Percentiles rank a stretch among this genome's conserved stretches.
phyloP scores from a whole-genome alignment of 2,113 vertebrate genomes.

The Genyomyrus donnyi region DNA sequence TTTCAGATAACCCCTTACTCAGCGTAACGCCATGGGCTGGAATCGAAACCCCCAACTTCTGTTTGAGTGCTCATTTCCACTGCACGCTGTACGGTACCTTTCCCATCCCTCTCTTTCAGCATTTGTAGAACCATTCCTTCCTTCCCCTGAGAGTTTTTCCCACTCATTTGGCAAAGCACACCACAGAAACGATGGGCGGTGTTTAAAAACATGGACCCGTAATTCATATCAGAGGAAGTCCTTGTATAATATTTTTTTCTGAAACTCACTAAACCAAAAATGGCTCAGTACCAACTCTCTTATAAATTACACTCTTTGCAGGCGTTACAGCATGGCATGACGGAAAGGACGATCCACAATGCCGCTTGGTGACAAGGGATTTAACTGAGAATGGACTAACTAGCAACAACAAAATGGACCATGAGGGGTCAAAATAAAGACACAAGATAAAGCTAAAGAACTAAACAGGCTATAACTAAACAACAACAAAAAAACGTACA shows the following conservation, averaged over 20 bases:
- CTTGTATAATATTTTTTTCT: neutral
- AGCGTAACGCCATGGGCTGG: slow-evolving; percentile 30
- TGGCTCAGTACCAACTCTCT: neutral
- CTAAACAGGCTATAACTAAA: no score
- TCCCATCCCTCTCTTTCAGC: slow-evolving; percentile 2
- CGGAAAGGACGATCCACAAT: neutral
- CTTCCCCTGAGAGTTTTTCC: neutral
- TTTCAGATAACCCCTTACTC: slow-evolving; percentile 37
- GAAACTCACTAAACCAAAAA: neutral
- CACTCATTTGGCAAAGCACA: neutral
- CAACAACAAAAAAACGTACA: no score
- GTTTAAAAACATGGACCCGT: neutral
- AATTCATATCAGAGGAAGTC: neutral
- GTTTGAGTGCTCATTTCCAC: neutral
- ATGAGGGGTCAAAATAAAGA: neutral
- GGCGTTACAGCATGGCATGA: neutral
- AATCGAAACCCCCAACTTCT: neutral
- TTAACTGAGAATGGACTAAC: neutral
- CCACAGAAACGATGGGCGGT: neutral
- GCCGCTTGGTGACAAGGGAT: neutral
- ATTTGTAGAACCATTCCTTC: neutral
- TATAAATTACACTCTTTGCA: neutral
- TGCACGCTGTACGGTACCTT: neutral
- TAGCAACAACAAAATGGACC: neutral
- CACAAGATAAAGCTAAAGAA: no score